Evolutionary conservation across 2,113 vertebrate genomes (phyloP).

Genomic region (Microtus richardsoni): DNA sequence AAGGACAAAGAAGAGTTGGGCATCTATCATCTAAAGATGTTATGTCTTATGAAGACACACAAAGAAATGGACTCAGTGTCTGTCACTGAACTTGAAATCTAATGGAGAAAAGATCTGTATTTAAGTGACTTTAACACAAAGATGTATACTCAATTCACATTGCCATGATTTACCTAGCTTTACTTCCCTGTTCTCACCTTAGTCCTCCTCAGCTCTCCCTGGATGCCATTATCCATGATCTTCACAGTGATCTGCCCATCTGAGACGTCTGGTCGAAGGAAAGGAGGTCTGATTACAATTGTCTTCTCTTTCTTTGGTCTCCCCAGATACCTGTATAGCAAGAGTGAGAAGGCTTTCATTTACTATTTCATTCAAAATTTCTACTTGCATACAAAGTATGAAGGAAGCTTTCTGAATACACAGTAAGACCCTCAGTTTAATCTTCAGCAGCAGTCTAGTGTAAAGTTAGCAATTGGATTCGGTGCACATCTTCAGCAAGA

Average conservation of each 20-base stretch:
- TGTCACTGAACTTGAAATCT: background rate
- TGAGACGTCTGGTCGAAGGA: constrained; percentile 91
- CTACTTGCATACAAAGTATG: background rate
- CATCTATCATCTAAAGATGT: background rate
- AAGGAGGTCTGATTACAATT: constrained; percentile 93
- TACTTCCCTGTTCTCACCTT: constrained; percentile 87
- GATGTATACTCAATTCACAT: background rate
- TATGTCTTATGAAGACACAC: background rate
- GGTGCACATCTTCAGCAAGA: background rate
- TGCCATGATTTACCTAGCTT: background rate
- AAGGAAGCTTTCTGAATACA: constrained; percentile 23
- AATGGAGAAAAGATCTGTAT: background rate
- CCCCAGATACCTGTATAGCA: constrained; percentile 90
- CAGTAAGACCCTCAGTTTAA: background rate
- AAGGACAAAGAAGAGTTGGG: background rate
- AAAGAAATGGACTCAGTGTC: background rate
- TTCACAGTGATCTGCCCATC: constrained; percentile 92
- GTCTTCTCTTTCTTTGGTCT: constrained; percentile 89
- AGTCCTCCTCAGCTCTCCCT: constrained; percentile 93
- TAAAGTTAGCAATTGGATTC: background rate
- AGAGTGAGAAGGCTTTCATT: constrained; percentile 41
- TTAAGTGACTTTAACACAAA: constrained; percentile 23
- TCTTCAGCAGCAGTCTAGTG: background rate
- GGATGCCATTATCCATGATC: constrained; percentile 96
- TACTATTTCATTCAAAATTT: background rate